Percentiles rank a stretch among this genome's conserved stretches.
Conservation (phyloP, 2,797 vertebrate genomes). For the Arctocebus calabarensis region DNA sequence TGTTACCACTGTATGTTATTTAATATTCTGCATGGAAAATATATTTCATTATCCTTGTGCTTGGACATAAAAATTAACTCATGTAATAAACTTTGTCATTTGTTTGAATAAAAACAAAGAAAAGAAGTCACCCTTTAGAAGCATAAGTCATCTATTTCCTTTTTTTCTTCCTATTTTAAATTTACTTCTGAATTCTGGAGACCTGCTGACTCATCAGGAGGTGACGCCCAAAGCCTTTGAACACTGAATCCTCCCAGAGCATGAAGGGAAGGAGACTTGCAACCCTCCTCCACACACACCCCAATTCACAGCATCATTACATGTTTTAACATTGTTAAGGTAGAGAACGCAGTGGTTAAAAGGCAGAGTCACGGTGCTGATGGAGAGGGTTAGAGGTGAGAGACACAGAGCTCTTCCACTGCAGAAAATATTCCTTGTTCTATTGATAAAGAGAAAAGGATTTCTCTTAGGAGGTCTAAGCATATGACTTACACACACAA, state of each 20-base stretch:
- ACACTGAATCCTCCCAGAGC: neutral
- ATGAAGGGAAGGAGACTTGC: neutral
- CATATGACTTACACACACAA: neutral
- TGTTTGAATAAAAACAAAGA: neutral
- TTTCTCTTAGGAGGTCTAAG: neutral
- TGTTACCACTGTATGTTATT: no score
- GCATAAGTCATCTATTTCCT: neutral
- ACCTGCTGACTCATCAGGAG: neutral
- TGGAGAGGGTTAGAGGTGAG: neutral
- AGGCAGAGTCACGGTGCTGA: neutral
- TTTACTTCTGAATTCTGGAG: neutral
- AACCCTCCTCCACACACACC: neutral
- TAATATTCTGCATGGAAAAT: no score
- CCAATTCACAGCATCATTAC: neutral
- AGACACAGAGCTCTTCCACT: neutral
- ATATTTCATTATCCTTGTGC: no score
- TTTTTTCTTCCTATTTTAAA: slow-evolving; percentile 20
- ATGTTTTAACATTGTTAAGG: neutral
- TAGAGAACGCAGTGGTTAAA: accelerated
- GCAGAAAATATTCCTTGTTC: neutral
- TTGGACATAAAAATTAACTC: no score
- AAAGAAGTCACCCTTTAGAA: slow-evolving; percentile 7
- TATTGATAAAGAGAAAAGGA: neutral
- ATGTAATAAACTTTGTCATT: no score
- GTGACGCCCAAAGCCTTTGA: neutral